A percentile compares a stretch with the other conserved stretches of the same genome.
These are phyloP conservation scores for Daubentonia madagascariensis DNA, from an alignment of 2,113 vertebrate genomes.

Conservation along the genomic window DNA sequence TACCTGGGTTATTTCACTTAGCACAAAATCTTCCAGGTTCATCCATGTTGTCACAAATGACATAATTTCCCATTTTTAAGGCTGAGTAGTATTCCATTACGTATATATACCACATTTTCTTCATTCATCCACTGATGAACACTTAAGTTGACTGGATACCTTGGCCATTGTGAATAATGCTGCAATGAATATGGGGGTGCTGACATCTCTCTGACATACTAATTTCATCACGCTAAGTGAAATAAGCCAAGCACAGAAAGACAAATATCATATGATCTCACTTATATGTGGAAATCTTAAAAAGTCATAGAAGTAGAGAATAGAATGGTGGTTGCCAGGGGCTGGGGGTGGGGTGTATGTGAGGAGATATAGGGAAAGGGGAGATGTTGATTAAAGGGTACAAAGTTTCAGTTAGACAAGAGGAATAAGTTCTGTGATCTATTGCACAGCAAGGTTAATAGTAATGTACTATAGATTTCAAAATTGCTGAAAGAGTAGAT, in stretches of 20 bases:
- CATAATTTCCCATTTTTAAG: background rate
- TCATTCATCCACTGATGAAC: background rate
- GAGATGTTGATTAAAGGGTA: background rate
- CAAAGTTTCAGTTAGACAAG: background rate
- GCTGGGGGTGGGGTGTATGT: accelerated
- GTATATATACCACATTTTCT: background rate
- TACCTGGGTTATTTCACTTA: background rate
- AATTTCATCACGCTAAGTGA: background rate
- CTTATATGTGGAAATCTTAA: background rate
- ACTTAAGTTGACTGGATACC: background rate
- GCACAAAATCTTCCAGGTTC: background rate
- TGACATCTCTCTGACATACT: background rate
- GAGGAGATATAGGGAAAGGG: background rate
- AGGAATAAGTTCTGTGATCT: background rate
- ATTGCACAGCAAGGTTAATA: background rate
- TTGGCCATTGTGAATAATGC: background rate
- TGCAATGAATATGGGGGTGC: background rate
- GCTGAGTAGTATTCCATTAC: background rate
- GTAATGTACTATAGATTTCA: background rate
- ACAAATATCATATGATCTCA: background rate
- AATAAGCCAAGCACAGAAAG: background rate
- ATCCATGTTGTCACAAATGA: background rate
- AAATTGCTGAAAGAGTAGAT: background rate
- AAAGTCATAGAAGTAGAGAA: background rate
- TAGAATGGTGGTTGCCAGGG: background rate